Conservation (phyloP, 2,888 invertebrate genomes). For the Papilio elwesi region DNA sequence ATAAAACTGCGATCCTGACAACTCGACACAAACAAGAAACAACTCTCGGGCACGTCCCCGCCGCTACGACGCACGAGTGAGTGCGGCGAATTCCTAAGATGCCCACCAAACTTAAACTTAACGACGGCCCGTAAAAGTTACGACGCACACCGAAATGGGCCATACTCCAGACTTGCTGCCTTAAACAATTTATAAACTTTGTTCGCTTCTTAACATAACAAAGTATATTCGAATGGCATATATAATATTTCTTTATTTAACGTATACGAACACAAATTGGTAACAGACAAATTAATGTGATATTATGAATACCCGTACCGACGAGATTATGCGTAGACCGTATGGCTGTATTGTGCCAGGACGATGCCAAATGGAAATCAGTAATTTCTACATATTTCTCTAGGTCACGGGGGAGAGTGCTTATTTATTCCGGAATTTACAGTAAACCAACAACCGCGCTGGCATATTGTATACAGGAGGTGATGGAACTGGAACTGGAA, state of each 20-base stretch:
- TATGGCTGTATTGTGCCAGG: too few species aligned
- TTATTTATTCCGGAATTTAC: too few species aligned
- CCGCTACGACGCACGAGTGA: slow-evolving; percentile 48
- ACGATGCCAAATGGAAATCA: too few species aligned
- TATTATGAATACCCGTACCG: neutral
- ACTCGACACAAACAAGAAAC: slow-evolving; percentile 57
- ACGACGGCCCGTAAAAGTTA: slow-evolving; percentile 11
- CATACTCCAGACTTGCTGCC: neutral
- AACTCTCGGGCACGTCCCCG: slow-evolving; percentile 61
- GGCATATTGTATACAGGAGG: too few species aligned
- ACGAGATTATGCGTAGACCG: too few species aligned
- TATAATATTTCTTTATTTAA: neutral
- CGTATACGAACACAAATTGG: neutral
- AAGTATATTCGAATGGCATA: neutral
- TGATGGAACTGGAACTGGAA: too few species aligned
- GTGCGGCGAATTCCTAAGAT: slow-evolving; percentile 18
- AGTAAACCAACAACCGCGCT: too few species aligned
- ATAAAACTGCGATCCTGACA: slow-evolving; percentile 26
- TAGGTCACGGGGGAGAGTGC: too few species aligned
- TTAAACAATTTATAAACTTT: slow-evolving; percentile 8
- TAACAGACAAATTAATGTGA: neutral
- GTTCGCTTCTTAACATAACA: neutral
- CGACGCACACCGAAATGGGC: slow-evolving; percentile 16
- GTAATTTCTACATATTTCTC: too few species aligned
- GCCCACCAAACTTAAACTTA: slow-evolving; percentile 27